Evolutionary conservation across 1,140 invertebrate genomes (phyloP), one percentile per base, ranked within the genome.

Genomic region (Lasioglossum baleicum): DNA sequence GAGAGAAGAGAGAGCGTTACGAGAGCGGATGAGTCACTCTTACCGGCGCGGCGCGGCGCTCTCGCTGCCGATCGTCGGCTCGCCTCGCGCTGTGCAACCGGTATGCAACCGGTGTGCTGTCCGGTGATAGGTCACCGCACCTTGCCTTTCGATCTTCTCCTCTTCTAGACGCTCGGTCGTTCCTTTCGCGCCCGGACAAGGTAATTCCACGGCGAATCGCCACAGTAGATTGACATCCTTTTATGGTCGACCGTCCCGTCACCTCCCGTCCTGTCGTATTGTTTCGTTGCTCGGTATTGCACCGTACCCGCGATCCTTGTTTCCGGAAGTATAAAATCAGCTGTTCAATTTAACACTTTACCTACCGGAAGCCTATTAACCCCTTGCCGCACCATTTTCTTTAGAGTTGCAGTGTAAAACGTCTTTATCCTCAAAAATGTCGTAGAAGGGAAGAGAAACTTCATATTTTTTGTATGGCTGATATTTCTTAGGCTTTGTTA

Each of bases 61-160:
- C 83, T 70, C 63, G 73, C 71, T 82, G 84, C 83, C 79, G 84
- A 83, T 78, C 75, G 67, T 65, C 71, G 13, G 51, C 40, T 5
- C 11, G 44, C 44, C 10, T 11, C 2, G 44, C 44, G 44, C 2
- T 13, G 10, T 11, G 44, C 44, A 48, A 48, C 63, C 67, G 76
- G 42, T 69, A 72, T 83, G 75, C 73, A 78, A 84, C 83, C 75
- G 69, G 83, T 44, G 42, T 44, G 42, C 82, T 88, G 80, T 83
- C 56, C 86, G 73, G 86, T 82, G 87, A 83, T 89, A 85, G 88
- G 87, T 89, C 88, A 87, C 81, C 88, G 88, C 88, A 89, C 85
- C 88, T 88, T 88, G 85, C 87, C 79, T 81, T 68, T 82, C 83
- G 79, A 88, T 86, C 76, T 74, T 70, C 60, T 64, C 22, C 31